Evolutionary conservation across 2,888 invertebrate genomes (phyloP).

Genomic region (Belgica antarctica): DNA sequence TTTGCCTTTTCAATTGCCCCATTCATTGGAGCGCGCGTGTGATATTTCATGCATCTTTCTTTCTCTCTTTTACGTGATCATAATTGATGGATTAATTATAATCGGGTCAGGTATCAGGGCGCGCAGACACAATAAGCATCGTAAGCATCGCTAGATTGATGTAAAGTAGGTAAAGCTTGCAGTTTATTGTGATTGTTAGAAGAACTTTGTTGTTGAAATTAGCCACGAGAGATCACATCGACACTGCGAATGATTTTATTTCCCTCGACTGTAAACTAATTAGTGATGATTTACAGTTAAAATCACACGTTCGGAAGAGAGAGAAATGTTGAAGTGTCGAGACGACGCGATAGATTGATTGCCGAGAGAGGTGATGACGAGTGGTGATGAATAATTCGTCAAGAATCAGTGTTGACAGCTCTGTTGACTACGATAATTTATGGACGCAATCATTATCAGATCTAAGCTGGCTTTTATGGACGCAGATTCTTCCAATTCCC

Average conservation of each 20-base stretch:
- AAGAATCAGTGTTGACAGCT: not conserved
- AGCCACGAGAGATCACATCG: no score
- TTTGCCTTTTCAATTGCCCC: not conserved
- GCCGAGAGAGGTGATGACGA: no score
- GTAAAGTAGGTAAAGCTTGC: no score
- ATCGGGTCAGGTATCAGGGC: not conserved
- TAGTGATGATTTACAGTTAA: slow-evolving; percentile 22
- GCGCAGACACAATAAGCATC: not conserved
- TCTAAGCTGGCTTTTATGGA: no score
- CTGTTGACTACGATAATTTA: not conserved
- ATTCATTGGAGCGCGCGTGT: slow-evolving; percentile 8
- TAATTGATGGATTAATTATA: slow-evolving; percentile 23
- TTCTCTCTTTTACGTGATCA: not conserved
- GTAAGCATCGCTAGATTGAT: no score
- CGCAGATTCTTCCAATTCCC: no score
- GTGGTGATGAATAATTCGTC: slow-evolving; percentile 31
- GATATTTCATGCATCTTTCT: slow-evolving; percentile 4
- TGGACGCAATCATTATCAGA: no score
- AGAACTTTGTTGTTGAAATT: no score
- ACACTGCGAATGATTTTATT: no score
- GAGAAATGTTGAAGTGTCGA: no score
- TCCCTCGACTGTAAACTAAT: slow-evolving; percentile 29
- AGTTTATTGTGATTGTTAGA: no score
- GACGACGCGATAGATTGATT: no score
- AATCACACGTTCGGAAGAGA: slow-evolving; percentile 27